phyloP scores from a whole-genome alignment of 2,797 vertebrate species.

The Chiloscyllium punctatum region DNA sequence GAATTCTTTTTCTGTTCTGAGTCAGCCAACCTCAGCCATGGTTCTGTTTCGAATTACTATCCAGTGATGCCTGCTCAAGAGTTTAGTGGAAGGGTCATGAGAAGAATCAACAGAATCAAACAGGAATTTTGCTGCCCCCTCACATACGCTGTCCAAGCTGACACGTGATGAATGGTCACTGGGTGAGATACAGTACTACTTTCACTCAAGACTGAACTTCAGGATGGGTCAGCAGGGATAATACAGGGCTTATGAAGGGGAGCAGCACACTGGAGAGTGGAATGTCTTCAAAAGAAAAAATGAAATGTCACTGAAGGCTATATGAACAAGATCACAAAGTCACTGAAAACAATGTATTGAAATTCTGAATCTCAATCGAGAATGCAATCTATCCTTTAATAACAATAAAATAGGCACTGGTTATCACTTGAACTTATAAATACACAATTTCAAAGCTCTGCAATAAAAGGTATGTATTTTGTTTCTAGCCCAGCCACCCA shows the following conservation, averaged over 20 bases:
- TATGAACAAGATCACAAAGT: background rate
- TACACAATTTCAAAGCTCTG: background rate
- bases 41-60: constrained; percentile 1
- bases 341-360: background rate
- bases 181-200: background rate
- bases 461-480: background rate
- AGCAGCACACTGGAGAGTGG: background rate
- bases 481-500: background rate
- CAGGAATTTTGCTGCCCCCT: background rate
- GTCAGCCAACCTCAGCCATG: background rate
- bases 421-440: background rate
- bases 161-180: background rate
- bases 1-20: background rate
- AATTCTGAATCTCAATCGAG: constrained; percentile 12
- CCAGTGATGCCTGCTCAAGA: background rate
- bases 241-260: background rate
- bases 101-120: background rate
- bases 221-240: constrained; percentile 4
- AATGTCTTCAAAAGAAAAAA: background rate
- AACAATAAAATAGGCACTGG: background rate
- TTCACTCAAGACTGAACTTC: background rate
- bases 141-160: background rate
- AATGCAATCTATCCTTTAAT: background rate
- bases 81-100: background rate
- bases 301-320: background rate